phyloP scores from a whole-genome alignment of 2,113 vertebrate species.

The Neoarius graeffei region DNA sequence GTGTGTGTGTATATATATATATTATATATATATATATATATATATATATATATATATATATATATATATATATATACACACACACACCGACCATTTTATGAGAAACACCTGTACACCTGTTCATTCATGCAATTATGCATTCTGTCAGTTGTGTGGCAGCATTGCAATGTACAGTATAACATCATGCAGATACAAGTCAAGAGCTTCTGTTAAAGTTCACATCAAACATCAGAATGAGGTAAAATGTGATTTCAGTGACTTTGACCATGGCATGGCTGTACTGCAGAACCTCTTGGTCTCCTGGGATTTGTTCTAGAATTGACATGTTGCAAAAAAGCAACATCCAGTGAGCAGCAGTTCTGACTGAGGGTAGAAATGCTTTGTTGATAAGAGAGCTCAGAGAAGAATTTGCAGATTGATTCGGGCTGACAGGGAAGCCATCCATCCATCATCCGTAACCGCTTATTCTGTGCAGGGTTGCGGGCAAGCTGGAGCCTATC shows the following conservation, averaged over 20 bases:
- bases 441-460: background rate
- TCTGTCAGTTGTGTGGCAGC: background rate
- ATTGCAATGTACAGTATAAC: background rate
- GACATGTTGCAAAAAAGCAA: background rate
- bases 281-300: no score
- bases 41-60: no score
- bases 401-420: background rate
- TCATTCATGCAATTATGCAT: background rate
- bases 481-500: no score
- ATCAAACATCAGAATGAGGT: background rate
- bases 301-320: no score
- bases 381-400: background rate
- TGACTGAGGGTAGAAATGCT: conserved; percentile 19
- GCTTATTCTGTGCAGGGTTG: no score
- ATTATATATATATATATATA: no score
- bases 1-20: no score
- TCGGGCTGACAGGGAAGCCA: no score
- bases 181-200: background rate
- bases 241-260: background rate
- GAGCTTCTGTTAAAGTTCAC: background rate
- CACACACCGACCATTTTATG: no score
- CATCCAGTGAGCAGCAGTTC: background rate
- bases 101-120: conserved; percentile 2
- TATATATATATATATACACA: no score
- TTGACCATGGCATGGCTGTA: background rate